These are phyloP conservation scores for Brachionichthys hirsutus DNA, from an alignment of 2,113 vertebrate genomes.

Conservation along the genomic window DNA sequence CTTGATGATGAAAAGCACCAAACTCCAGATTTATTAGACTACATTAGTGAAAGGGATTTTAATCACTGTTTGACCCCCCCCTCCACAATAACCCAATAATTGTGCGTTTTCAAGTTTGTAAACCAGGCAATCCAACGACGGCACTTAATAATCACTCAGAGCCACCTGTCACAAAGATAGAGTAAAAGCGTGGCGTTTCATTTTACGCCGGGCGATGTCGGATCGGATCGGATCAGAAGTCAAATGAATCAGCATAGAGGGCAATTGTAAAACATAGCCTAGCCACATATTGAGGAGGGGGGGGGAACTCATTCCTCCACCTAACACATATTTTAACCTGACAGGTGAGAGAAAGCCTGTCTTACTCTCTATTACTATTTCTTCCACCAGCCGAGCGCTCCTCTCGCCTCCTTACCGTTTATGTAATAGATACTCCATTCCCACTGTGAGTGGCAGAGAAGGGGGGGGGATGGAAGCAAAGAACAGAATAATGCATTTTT, in stretches of 20 bases:
- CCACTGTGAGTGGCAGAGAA: constrained; percentile 55
- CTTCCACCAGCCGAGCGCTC: constrained; percentile 44
- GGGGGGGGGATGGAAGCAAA: constrained; percentile 55
- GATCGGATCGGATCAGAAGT: background rate
- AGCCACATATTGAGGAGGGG: background rate
- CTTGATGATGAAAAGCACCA: background rate
- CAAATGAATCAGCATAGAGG: background rate
- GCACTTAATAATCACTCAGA: background rate
- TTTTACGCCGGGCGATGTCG: constrained; percentile 2
- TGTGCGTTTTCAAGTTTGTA: background rate
- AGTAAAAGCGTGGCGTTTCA: background rate
- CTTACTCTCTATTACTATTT: constrained; percentile 38
- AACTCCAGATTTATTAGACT: too few species aligned
- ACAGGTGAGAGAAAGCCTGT: constrained; percentile 40
- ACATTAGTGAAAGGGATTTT: background rate
- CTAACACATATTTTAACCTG: constrained; percentile 32
- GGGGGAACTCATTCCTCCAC: constrained; percentile 18
- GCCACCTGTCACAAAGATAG: background rate
- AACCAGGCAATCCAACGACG: background rate
- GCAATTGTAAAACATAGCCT: background rate
- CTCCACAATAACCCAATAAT: background rate
- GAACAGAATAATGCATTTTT: constrained; percentile 79
- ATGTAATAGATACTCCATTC: constrained; percentile 79
- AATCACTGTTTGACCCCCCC: background rate
- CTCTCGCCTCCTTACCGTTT: constrained; percentile 62